Evolutionary conservation across 2,797 vertebrate genomes (phyloP).

Genomic region (Sebastes diaconus): DNA sequence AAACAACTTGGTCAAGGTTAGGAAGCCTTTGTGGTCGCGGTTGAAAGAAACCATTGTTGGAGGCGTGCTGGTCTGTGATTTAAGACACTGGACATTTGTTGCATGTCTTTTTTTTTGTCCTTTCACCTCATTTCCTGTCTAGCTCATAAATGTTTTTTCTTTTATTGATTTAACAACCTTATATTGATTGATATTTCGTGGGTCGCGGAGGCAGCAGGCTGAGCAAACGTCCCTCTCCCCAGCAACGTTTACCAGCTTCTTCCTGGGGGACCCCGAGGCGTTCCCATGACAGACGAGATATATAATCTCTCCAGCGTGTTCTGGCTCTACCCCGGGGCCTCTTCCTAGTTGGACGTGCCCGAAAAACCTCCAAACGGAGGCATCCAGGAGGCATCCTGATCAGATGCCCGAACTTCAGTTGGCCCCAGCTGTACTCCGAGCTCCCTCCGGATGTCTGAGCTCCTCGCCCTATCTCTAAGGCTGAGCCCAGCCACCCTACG

Average conservation of each 20-base stretch:
- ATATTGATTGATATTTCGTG: too few relatives aligned
- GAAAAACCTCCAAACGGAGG: too few relatives aligned
- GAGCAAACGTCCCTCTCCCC: neutral
- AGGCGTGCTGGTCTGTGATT: neutral
- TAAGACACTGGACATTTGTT: neutral
- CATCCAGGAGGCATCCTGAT: too few relatives aligned
- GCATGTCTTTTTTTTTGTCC: too few relatives aligned
- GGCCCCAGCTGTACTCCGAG: too few relatives aligned
- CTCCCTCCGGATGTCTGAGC: too few relatives aligned
- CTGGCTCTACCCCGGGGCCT: too few relatives aligned
- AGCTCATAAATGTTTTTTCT: neutral
- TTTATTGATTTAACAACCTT: too few relatives aligned
- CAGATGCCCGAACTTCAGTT: too few relatives aligned
- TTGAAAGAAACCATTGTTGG: neutral
- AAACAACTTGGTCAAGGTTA: neutral
- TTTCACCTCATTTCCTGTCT: neutral
- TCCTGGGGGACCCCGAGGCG: neutral
- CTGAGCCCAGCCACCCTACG: too few relatives aligned
- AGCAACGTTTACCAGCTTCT: neutral
- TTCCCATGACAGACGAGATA: neutral
- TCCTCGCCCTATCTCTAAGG: too few relatives aligned
- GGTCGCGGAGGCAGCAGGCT: neutral
- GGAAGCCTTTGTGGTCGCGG: neutral
- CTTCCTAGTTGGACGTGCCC: too few relatives aligned
- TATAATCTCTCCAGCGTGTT: neutral